phyloP scores from a whole-genome alignment of 2,113 vertebrate species.

The Natator depressus region DNA sequence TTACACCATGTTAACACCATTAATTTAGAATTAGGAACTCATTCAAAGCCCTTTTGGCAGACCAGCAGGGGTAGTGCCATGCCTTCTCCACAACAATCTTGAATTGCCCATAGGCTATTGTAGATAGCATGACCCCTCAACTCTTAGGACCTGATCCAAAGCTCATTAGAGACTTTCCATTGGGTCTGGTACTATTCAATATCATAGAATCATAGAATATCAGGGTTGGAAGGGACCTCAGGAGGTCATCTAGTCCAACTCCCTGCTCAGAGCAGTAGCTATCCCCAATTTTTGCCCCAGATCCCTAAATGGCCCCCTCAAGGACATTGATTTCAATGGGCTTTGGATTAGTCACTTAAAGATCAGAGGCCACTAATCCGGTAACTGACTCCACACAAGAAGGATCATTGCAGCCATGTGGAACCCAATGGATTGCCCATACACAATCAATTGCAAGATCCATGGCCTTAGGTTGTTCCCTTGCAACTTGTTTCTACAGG shows the following conservation, averaged over 20 bases:
- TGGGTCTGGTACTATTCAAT: too few relatives aligned
- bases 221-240: too few relatives aligned
- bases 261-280: too few relatives aligned
- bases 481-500: background rate
- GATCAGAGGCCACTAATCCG: background rate
- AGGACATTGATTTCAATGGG: fast-evolving
- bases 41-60: background rate
- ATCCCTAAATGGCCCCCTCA: too few relatives aligned
- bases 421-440: background rate
- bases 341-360: background rate
- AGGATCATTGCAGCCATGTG: background rate
- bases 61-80: background rate
- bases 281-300: too few relatives aligned
- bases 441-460: background rate
- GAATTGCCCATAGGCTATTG: background rate
- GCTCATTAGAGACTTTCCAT: background rate
- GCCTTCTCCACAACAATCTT: background rate
- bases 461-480: background rate
- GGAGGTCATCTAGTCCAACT: too few relatives aligned
- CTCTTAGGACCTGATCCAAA: background rate
- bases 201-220: too few relatives aligned
- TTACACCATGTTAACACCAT: background rate
- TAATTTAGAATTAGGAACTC: background rate
- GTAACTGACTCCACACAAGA: background rate
- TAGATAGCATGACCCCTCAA: background rate